Conservation (phyloP, 2,888 invertebrate species). For the Osedax frankpressi region DNA sequence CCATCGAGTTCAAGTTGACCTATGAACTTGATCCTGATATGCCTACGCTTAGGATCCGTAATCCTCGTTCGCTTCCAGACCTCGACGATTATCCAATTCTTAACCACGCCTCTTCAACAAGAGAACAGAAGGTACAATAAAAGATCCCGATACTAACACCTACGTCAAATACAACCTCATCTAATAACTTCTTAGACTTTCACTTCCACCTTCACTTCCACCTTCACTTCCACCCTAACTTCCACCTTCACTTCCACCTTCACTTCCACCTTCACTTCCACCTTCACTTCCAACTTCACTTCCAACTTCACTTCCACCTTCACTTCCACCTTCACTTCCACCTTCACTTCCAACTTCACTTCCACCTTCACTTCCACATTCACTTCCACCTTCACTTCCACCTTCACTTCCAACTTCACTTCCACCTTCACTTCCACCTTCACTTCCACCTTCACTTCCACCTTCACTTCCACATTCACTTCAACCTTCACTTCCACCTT, state of each 20-base stretch:
- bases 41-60: background rate
- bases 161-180: too few relatives aligned
- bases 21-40: constrained; percentile 57
- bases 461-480: too few relatives aligned
- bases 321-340: background rate
- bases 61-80: constrained; percentile 51
- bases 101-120: constrained; percentile 64
- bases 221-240: background rate
- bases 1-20: constrained; percentile 59
- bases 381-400: too few relatives aligned
- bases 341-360: background rate
- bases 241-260: background rate
- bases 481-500: too few relatives aligned
- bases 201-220: background rate
- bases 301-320: background rate
- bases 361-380: background rate
- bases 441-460: background rate
- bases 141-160: too few relatives aligned
- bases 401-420: background rate
- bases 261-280: background rate
- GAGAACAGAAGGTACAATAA: background rate
- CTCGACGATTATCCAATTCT: constrained; percentile 72
- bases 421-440: background rate
- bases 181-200: too few relatives aligned
- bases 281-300: background rate